Evolutionary conservation across 1,140 invertebrate species (phyloP).

Genomic region (Drosophila pruinosa): DNA sequence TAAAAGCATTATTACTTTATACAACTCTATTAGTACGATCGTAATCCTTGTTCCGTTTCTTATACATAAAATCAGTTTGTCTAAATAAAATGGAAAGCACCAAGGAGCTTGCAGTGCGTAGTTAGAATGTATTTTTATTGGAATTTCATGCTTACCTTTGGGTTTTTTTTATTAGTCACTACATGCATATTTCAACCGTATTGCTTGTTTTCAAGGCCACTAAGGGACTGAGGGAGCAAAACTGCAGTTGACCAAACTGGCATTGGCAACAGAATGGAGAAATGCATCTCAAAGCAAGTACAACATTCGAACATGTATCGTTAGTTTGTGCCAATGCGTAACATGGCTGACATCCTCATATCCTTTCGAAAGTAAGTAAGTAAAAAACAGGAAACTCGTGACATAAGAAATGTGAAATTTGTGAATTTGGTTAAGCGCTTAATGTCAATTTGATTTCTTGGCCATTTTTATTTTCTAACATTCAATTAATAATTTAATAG

Average conservation of each 20-base stretch:
- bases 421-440: too few species aligned
- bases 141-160: constrained; percentile 13
- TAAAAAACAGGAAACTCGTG: too few species aligned
- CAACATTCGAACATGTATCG: constrained; percentile 2
- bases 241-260: constrained; percentile 5
- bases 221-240: neutral
- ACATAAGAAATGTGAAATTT: neutral
- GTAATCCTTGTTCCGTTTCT: too few species aligned
- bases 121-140: constrained; percentile 11
- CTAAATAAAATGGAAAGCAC: neutral
- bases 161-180: neutral
- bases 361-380: neutral
- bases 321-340: neutral
- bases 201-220: neutral
- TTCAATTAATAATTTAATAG: too few species aligned
- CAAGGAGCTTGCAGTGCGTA: too few species aligned
- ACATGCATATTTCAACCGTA: constrained; percentile 25
- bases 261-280: constrained; percentile 11
- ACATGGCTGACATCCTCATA: neutral
- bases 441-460: too few species aligned
- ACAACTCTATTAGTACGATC: neutral
- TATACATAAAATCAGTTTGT: neutral
- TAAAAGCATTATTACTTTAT: neutral
- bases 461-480: too few species aligned
- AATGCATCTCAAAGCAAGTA: neutral